A percentile compares a stretch with the other conserved stretches of the same genome.
Conservation (phyloP, 2,888 invertebrate genomes). For the Ennomos fuscantarius region DNA sequence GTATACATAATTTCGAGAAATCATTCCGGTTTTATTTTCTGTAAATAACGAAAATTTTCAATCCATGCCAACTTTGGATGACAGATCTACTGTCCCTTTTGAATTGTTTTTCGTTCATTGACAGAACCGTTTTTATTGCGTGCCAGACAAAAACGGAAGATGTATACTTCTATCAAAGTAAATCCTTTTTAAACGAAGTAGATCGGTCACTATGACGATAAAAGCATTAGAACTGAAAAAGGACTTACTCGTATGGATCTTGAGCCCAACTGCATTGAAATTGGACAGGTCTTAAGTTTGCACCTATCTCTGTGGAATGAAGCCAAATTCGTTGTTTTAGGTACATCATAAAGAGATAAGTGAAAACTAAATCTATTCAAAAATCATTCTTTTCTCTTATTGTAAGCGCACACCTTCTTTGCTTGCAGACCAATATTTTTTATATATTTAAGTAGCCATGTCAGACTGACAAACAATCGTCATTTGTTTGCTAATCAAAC, state of each 20-base stretch:
- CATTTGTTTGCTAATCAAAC: constrained; percentile 62
- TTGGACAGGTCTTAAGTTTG: no score
- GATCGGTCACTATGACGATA: no score
- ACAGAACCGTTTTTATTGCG: constrained; percentile 10
- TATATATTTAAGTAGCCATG: constrained; percentile 17
- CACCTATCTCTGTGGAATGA: no score
- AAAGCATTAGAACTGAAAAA: no score
- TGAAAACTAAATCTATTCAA: no score
- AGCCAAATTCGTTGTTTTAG: no score
- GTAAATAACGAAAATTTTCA: constrained; percentile 47
- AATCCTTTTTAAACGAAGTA: no score
- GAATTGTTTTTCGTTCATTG: constrained; percentile 42
- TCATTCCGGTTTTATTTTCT: constrained; percentile 35
- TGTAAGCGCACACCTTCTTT: constrained; percentile 5
- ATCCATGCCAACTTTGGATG: constrained; percentile 46
- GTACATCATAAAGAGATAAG: no score
- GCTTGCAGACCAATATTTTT: constrained; percentile 36
- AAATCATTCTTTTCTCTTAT: no score
- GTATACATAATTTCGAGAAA: constrained; percentile 50
- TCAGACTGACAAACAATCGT: constrained; percentile 60
- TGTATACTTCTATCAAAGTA: no score
- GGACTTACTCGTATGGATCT: no score
- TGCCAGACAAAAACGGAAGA: neutral
- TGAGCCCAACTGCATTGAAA: no score
- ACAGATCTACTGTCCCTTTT: constrained; percentile 39